phyloP scores from a whole-genome alignment of 2,888 invertebrate genomes.

The Phymatocera aterrima region DNA sequence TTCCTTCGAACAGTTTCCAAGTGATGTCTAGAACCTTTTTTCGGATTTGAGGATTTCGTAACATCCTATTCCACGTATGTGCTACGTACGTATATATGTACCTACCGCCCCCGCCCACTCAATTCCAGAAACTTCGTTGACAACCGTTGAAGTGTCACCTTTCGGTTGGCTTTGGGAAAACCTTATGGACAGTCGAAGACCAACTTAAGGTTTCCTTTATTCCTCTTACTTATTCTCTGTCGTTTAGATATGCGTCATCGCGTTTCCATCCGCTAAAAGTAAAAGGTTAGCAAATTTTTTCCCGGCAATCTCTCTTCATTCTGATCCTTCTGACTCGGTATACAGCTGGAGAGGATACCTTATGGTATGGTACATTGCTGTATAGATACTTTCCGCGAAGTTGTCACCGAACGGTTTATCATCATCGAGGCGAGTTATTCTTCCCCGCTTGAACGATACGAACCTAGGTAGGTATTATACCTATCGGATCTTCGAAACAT shows the following conservation, averaged over 20 bases:
- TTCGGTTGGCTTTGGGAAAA: not conserved
- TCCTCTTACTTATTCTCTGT: not conserved
- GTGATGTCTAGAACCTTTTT: constrained; percentile 38
- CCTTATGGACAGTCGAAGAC: not conserved
- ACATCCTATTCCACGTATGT: constrained; percentile 18
- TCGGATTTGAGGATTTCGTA: constrained; percentile 40
- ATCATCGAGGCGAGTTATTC: constrained; percentile 19
- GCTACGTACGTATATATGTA: too few species aligned
- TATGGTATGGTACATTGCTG: not conserved
- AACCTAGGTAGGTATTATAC: too few species aligned
- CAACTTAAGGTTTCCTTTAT: not conserved
- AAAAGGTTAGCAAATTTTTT: not conserved
- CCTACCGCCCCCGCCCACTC: not conserved
- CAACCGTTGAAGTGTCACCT: constrained; percentile 20
- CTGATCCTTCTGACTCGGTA: not conserved
- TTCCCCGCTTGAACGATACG: constrained; percentile 1
- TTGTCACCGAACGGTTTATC: constrained; percentile 21
- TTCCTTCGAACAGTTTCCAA: constrained; percentile 29
- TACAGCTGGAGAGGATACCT: not conserved
- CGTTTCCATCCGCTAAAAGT: not conserved
- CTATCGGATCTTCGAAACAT: constrained; percentile 33
- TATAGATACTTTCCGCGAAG: not conserved
- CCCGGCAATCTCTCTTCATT: constrained; percentile 11
- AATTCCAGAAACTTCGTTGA: constrained; percentile 25
- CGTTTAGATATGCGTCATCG: not conserved